Conservation (phyloP, 2,888 invertebrate species). For the Archips crataeganus region DNA sequence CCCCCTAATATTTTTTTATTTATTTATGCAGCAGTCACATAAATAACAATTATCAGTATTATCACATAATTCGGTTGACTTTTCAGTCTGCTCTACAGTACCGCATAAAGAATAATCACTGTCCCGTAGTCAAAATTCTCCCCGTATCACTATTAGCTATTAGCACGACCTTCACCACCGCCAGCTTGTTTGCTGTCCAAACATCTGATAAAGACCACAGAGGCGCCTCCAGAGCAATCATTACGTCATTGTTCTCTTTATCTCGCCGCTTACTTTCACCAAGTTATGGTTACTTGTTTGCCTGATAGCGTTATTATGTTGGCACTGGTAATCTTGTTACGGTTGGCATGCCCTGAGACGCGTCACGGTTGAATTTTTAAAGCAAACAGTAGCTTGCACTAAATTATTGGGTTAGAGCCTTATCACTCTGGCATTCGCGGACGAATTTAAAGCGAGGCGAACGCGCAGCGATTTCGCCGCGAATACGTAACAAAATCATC, state of each 20-base stretch:
- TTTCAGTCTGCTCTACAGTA: no score
- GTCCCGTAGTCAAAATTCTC: neutral
- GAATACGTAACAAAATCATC: no score
- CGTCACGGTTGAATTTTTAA: neutral
- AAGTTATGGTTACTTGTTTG: conserved; percentile 15
- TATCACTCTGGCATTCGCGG: no score
- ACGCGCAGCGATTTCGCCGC: no score
- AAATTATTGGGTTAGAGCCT: neutral
- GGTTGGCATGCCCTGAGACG: neutral
- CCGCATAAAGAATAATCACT: neutral
- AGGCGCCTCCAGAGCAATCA: conserved; percentile 23
- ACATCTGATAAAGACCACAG: conserved; percentile 8
- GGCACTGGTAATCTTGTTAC: conserved; percentile 14
- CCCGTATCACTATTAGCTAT: neutral
- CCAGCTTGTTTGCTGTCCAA: conserved; percentile 2
- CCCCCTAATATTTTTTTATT: no score
- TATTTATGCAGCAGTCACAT: no score
- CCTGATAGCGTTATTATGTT: conserved; percentile 18
- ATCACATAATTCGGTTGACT: no score
- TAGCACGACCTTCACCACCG: conserved; percentile 6
- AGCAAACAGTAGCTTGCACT: neutral
- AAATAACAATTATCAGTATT: no score
- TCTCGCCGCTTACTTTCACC: conserved; percentile 20
- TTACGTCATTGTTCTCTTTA: conserved; percentile 12
- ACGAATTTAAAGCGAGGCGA: no score